These are phyloP conservation scores for Bugulina stolonifera DNA, from an alignment of 2,888 invertebrate species.

Conservation along the genomic window DNA sequence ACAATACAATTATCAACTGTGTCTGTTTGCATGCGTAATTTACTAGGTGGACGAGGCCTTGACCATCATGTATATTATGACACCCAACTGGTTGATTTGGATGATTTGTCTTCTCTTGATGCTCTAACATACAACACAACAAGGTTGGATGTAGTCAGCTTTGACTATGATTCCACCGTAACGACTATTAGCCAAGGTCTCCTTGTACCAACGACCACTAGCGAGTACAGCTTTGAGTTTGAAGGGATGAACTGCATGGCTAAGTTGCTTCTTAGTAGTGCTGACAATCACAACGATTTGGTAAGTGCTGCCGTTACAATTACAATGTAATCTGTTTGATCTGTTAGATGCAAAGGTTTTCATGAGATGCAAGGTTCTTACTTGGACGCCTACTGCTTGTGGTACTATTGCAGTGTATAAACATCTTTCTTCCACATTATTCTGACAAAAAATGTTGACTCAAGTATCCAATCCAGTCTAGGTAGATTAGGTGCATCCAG, in stretches of 20 bases:
- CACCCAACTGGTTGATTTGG: background rate
- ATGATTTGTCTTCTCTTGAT: background rate
- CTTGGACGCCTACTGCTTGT: too few relatives aligned
- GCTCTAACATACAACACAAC: background rate
- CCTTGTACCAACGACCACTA: background rate
- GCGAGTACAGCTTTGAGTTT: slow-evolving; percentile 21
- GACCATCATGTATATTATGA: background rate
- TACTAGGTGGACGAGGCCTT: slow-evolving; percentile 6
- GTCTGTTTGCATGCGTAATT: too few relatives aligned
- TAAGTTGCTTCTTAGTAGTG: background rate
- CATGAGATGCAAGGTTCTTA: too few relatives aligned
- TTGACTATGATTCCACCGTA: background rate
- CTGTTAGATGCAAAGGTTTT: background rate
- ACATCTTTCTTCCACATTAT: too few relatives aligned
- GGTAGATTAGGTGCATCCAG: too few relatives aligned
- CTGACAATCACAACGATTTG: background rate
- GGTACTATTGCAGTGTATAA: too few relatives aligned
- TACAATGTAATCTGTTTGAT: background rate
- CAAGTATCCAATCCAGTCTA: too few relatives aligned
- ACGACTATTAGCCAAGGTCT: background rate
- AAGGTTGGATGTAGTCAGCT: background rate
- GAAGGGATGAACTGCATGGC: background rate
- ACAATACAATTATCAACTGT: too few relatives aligned
- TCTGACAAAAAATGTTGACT: too few relatives aligned
- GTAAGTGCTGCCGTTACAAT: background rate